Conservation (phyloP, 2,888 invertebrate species). For the Philaethria dido region DNA sequence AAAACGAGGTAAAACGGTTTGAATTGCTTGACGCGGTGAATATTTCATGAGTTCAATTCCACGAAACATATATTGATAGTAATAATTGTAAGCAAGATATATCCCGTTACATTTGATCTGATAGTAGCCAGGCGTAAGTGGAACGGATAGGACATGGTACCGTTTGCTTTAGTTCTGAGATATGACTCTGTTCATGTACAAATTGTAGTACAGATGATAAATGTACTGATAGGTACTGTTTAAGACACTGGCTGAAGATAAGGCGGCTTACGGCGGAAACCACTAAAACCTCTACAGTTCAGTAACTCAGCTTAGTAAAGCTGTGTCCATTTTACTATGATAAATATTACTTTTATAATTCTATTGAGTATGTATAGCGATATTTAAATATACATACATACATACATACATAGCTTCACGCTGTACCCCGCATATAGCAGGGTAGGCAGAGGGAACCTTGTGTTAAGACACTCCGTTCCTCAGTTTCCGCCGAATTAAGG, state of each 20-base stretch:
- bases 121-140: constrained; percentile 56
- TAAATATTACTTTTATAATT: too few relatives aligned
- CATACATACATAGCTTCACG: too few relatives aligned
- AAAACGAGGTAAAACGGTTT: constrained; percentile 34
- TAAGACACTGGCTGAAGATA: neutral
- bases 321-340: neutral
- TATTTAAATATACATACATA: too few relatives aligned
- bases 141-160: constrained; percentile 58
- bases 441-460: too few relatives aligned
- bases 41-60: constrained; percentile 44
- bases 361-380: too few relatives aligned
- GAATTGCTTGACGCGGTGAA: constrained; percentile 43
- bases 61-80: constrained; percentile 41
- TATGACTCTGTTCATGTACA: constrained; percentile 41
- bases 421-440: too few relatives aligned
- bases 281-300: neutral
- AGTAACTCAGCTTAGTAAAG: too few relatives aligned
- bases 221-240: constrained; percentile 14
- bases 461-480: too few relatives aligned
- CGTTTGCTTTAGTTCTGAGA: constrained; percentile 49
- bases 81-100: constrained; percentile 51
- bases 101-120: constrained; percentile 52
- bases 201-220: constrained; percentile 34
- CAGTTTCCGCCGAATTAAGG: too few relatives aligned
- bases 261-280: neutral